Percentiles rank a stretch among this genome's conserved stretches.
phyloP scores from a whole-genome alignment of 1,140 invertebrate species.

The Diorhabda elongata region DNA sequence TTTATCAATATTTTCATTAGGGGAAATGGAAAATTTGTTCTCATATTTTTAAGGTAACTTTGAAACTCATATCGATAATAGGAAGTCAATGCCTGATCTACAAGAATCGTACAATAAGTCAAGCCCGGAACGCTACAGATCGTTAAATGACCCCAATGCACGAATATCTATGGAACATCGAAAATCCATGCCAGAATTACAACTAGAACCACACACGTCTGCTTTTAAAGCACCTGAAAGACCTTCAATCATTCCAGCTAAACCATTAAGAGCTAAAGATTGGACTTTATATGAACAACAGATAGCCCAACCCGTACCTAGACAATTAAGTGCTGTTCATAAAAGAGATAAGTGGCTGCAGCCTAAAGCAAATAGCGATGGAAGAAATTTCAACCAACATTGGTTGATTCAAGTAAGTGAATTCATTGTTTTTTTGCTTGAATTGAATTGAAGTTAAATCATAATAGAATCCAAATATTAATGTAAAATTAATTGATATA shows the following conservation, averaged over 20 bases:
- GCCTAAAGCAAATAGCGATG: slow-evolving; percentile 62
- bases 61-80: slow-evolving; percentile 14
- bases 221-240: slow-evolving; percentile 49
- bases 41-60: slow-evolving; percentile 14
- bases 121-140: slow-evolving; percentile 19
- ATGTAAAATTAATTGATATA: too few relatives aligned
- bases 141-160: slow-evolving; percentile 15
- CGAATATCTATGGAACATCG: slow-evolving; percentile 42
- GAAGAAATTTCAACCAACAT: slow-evolving; percentile 71
- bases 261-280: slow-evolving; percentile 36
- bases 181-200: slow-evolving; percentile 53
- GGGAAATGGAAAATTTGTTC: too few relatives aligned
- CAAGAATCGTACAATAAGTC: slow-evolving; percentile 34
- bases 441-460: too few relatives aligned
- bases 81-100: slow-evolving; percentile 39
- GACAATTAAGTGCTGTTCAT: slow-evolving; percentile 73
- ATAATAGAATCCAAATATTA: too few relatives aligned
- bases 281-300: slow-evolving; percentile 17
- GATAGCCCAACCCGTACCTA: slow-evolving; percentile 63
- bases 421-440: too few relatives aligned
- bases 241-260: slow-evolving; percentile 39
- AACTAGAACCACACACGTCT: slow-evolving; percentile 45
- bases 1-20: too few relatives aligned
- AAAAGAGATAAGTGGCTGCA: slow-evolving; percentile 71
- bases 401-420: slow-evolving; percentile 74